Conservation (phyloP, 2,113 vertebrate species). For the Phoenicopterus ruber region DNA sequence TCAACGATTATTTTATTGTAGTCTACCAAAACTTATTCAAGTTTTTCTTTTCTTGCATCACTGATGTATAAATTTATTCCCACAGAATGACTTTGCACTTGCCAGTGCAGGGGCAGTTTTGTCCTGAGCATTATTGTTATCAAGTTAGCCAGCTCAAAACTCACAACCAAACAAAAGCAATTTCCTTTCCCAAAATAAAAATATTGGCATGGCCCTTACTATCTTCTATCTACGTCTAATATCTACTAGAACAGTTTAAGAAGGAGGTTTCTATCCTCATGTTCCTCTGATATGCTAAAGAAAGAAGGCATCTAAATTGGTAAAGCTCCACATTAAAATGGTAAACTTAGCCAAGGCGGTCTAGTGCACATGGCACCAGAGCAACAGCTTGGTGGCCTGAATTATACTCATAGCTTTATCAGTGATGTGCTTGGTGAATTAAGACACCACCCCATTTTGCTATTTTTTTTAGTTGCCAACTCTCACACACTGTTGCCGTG, state of each 20-base stretch:
- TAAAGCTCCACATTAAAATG: background rate
- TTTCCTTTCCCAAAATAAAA: background rate
- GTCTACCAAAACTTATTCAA: background rate
- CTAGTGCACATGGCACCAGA: rapidly evolving
- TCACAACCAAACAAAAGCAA: background rate
- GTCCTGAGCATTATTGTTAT: background rate
- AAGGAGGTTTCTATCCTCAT: background rate
- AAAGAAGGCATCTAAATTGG: background rate
- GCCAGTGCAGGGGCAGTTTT: background rate
- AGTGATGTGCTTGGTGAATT: background rate
- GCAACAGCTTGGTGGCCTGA: background rate
- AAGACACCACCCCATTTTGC: background rate
- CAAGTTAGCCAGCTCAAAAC: background rate
- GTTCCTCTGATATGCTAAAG: background rate
- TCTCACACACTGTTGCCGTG: background rate
- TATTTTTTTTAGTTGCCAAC: background rate
- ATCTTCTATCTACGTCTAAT: background rate
- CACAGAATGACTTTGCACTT: background rate
- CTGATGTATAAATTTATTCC: background rate
- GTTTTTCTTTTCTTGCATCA: background rate
- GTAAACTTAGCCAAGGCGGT: background rate
- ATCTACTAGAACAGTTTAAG: background rate
- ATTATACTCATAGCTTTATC: background rate
- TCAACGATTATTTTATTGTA: background rate
- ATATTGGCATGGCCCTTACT: background rate